These are phyloP conservation scores for Cecidostiba fungosa DNA, from an alignment of 2,888 invertebrate genomes.

Conservation along the genomic window DNA sequence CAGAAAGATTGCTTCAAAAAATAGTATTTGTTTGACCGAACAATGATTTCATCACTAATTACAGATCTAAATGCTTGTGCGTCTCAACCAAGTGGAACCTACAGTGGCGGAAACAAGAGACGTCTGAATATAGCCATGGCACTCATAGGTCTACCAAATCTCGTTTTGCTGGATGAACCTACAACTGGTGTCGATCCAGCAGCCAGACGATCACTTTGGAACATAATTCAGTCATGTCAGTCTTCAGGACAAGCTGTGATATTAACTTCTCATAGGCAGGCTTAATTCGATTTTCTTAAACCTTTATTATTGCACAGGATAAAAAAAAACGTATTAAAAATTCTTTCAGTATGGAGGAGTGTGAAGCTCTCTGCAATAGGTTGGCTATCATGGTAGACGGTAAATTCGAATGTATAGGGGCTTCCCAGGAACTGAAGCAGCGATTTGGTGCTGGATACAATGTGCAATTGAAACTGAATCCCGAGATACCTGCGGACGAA, in stretches of 20 bases:
- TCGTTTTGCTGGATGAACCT: constrained; percentile 89
- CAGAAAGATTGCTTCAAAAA: not conserved
- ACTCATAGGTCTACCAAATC: constrained; percentile 85
- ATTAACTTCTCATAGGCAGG: constrained; percentile 86
- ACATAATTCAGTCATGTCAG: constrained; percentile 82
- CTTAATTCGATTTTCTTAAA: not conserved
- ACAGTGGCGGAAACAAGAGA: constrained; percentile 89
- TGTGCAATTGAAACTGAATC: constrained; percentile 81
- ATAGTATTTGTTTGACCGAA: not conserved
- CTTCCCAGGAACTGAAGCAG: constrained; percentile 87
- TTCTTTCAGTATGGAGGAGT: constrained; percentile 90
- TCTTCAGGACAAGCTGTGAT: constrained; percentile 82
- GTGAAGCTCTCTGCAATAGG: constrained; percentile 89
- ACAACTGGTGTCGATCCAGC: constrained; percentile 87
- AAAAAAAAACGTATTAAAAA: constrained; percentile 69
- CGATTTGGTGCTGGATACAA: constrained; percentile 86
- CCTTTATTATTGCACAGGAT: constrained; percentile 67
- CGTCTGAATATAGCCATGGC: constrained; percentile 89
- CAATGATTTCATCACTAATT: constrained; percentile 13
- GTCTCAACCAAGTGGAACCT: constrained; percentile 76
- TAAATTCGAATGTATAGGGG: constrained; percentile 87
- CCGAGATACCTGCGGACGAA: constrained; percentile 69
- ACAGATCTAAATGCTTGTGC: constrained; percentile 75
- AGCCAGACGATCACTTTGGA: constrained; percentile 85
- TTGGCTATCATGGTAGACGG: constrained; percentile 89